phyloP scores from a whole-genome alignment of 1,140 invertebrate species.

The Lysiphlebus fabarum region DNA sequence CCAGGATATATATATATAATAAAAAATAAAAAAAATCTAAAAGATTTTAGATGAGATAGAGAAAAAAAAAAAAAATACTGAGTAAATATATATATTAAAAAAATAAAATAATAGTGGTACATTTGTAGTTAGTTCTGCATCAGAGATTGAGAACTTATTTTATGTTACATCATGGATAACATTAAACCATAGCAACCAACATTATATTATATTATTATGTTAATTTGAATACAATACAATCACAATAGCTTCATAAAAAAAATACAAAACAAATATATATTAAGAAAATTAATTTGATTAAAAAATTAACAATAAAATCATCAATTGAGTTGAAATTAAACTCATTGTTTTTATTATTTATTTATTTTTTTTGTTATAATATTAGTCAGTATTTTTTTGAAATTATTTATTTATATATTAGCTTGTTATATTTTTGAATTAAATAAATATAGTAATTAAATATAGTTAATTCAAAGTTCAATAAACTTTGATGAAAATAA shows the following conservation, averaged over 20 bases:
- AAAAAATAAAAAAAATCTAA: constrained; percentile 14
- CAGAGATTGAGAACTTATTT: constrained; percentile 23
- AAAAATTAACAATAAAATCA: not conserved
- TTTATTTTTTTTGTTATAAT: too few species aligned
- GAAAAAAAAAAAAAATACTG: not conserved
- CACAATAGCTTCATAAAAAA: too few species aligned
- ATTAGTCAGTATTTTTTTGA: too few species aligned
- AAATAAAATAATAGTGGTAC: constrained; percentile 17
- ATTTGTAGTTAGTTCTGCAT: constrained; percentile 33
- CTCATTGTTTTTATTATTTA: not conserved
- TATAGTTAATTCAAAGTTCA: too few species aligned
- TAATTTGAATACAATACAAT: too few species aligned
- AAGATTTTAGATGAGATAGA: constrained; percentile 5
- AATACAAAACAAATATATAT: too few species aligned
- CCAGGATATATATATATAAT: constrained; percentile 15
- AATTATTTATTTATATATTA: too few species aligned
- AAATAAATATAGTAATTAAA: too few species aligned
- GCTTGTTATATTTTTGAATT: too few species aligned
- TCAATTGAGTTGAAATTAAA: not conserved
- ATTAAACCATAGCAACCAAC: constrained; percentile 30
- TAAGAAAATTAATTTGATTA: too few species aligned
- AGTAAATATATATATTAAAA: constrained; percentile 10
- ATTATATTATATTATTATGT: not conserved
- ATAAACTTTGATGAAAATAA: too few species aligned
- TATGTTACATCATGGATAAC: constrained; percentile 20